Evolutionary conservation across 2,888 invertebrate genomes (phyloP), one percentile per base, ranked within the genome.

Genomic region (Tenthredo distinguenda): DNA sequence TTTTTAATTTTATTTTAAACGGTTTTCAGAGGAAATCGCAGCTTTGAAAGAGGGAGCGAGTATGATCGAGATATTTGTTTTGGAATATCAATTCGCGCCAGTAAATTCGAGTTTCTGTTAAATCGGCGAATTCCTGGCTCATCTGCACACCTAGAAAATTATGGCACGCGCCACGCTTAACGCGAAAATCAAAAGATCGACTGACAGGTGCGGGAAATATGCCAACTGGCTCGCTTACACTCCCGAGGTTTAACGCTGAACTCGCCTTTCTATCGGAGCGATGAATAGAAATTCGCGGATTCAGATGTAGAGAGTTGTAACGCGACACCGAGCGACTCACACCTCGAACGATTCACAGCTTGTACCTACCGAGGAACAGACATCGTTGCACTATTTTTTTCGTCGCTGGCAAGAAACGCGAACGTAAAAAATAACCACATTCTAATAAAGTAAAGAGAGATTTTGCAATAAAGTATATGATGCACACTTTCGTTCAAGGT

Each of bases 91-190:
- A 68, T 68, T 68, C 68, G 31, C 68, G 68, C 10, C 18, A 26
- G 26, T 68, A 9, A 31, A 68, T 68, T 9, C 34, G 12, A 68
- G 34, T 15, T 68, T 68, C 34, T 68, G 68, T 18, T 15, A 68
- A 34, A 31, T 77, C 77, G 50, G 15, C 18, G 18, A 55, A 77
- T 77, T 55, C 31, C 34, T 55, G 50, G 10, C 77, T 15, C 26
- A 34, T 77, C 50, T 85, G 86, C 87, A 88, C 85, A 87, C 85
- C 72, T 85, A 87, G 87, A 87, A 88, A 87, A 87, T 88, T 87
- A 88, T 55, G 31, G 55, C 77, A 77, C 77, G 77, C 77, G 77
- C 21, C 50, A 18, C n/a, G 40, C 7, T 74, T 43, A 18, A 43
- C 21, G 10, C 26, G 50, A 77, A 81, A 81, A 62, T 81, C 9